A percentile compares a stretch with the other conserved stretches of the same genome.
phyloP scores from a whole-genome alignment of 2,113 vertebrate genomes.

The Enhydra lutris region DNA sequence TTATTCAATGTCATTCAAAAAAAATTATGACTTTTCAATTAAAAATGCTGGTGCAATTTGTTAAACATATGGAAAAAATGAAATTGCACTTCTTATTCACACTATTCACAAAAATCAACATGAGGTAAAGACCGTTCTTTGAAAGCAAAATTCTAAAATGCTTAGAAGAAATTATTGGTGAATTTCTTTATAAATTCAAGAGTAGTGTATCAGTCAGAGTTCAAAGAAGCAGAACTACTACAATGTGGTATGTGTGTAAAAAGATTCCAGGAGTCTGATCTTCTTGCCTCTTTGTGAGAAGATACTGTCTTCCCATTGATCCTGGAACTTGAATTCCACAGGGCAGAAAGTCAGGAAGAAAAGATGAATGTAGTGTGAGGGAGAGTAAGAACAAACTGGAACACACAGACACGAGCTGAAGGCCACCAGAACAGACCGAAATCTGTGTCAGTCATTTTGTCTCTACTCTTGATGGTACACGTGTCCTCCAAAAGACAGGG shows the following conservation, averaged over 20 bases:
- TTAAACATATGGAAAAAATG: background rate
- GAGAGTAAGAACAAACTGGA: background rate
- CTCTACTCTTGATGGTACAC: background rate
- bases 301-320: background rate
- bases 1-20: background rate
- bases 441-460: background rate
- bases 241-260: background rate
- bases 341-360: background rate
- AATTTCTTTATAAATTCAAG: background rate
- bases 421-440: background rate
- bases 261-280: background rate
- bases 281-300: background rate
- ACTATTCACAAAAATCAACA: background rate
- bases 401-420: background rate
- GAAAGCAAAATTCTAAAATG: background rate
- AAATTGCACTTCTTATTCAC: background rate
- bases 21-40: background rate
- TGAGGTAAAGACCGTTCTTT: background rate
- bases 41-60: background rate
- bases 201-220: background rate
- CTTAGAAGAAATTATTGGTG: background rate
- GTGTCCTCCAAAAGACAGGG: background rate
- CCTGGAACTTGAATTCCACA: background rate
- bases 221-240: background rate
- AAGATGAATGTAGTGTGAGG: background rate